Evolutionary conservation across 1,140 invertebrate genomes (phyloP).

Genomic region (Spodoptera frugiperda): DNA sequence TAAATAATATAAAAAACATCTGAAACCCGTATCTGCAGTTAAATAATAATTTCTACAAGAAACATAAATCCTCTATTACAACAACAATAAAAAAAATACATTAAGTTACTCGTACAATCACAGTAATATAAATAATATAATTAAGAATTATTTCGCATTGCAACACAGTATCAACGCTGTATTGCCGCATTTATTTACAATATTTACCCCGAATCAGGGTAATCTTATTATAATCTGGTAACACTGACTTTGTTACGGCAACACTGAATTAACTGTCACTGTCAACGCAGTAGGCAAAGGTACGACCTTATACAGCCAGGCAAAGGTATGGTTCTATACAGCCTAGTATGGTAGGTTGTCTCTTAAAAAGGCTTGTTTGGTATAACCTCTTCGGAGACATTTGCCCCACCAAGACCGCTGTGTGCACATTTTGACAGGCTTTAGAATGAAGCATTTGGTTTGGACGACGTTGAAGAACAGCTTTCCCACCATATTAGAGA

Average conservation of each 20-base stretch:
- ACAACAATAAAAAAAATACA: conserved; percentile 37
- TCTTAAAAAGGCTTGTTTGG: conserved; percentile 91
- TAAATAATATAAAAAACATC: not conserved
- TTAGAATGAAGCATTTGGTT: conserved; percentile 96
- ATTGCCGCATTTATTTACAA: conserved; percentile 1
- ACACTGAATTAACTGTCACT: not conserved
- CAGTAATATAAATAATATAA: conserved; percentile 35
- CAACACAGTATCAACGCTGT: not conserved
- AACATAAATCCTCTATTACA: conserved; percentile 1
- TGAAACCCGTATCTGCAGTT: conserved; percentile 15
- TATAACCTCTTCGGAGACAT: conserved; percentile 89
- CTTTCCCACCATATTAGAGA: conserved; percentile 96
- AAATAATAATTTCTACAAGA: conserved; percentile 24
- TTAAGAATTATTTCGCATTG: not conserved
- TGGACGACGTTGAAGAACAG: conserved; percentile 97
- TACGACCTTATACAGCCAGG: conserved; percentile 3
- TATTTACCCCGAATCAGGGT: conserved; percentile 5
- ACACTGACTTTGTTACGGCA: conserved; percentile 15
- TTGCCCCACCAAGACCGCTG: conserved; percentile 94
- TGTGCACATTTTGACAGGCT: conserved; percentile 91
- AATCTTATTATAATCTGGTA: conserved; percentile 24
- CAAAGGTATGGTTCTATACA: not conserved
- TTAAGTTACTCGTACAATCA: conserved; percentile 38
- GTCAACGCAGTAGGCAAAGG: conserved; percentile 1
- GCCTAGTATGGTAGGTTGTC: conserved; percentile 88